Percentiles rank a stretch among this genome's conserved stretches.
phyloP scores from a whole-genome alignment of 2,888 invertebrate genomes.

The Belgica antarctica region DNA sequence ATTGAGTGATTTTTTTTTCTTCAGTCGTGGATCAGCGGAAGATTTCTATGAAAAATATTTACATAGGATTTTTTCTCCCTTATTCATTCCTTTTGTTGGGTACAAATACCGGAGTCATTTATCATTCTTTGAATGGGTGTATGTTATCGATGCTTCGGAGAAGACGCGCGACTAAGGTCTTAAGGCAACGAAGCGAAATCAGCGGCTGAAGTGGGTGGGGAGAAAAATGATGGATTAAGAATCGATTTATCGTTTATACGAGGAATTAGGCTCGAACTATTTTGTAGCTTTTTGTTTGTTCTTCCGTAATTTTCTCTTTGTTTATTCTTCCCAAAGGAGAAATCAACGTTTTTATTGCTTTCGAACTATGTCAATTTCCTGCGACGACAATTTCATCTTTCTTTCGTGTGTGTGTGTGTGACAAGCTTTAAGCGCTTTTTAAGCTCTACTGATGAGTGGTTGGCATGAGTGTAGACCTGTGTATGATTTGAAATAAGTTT shows the following conservation, averaged over 20 bases:
- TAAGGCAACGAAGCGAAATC: background rate
- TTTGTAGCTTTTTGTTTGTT: background rate
- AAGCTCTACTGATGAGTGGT: too few species aligned
- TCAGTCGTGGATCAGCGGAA: background rate
- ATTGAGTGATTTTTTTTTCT: background rate
- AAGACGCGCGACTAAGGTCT: too few species aligned
- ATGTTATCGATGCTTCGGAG: conserved; percentile 8
- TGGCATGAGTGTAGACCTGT: too few species aligned
- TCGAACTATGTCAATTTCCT: too few species aligned
- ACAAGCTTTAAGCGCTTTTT: too few species aligned
- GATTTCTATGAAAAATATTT: conserved; percentile 16
- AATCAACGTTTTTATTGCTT: background rate
- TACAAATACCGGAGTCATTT: conserved; percentile 15
- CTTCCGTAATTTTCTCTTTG: background rate
- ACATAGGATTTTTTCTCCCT: background rate
- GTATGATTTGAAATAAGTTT: too few species aligned
- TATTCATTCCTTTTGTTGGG: background rate
- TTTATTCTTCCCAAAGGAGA: background rate
- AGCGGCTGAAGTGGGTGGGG: background rate
- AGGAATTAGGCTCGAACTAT: conserved; percentile 6
- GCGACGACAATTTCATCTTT: too few species aligned
- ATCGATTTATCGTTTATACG: conserved; percentile 32
- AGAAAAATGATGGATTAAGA: conserved; percentile 38
- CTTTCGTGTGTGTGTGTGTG: too few species aligned
- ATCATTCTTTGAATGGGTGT: conserved; percentile 22